Evolutionary conservation across 1,140 invertebrate genomes (phyloP).

Genomic region (Druon quercuslanigerum): DNA sequence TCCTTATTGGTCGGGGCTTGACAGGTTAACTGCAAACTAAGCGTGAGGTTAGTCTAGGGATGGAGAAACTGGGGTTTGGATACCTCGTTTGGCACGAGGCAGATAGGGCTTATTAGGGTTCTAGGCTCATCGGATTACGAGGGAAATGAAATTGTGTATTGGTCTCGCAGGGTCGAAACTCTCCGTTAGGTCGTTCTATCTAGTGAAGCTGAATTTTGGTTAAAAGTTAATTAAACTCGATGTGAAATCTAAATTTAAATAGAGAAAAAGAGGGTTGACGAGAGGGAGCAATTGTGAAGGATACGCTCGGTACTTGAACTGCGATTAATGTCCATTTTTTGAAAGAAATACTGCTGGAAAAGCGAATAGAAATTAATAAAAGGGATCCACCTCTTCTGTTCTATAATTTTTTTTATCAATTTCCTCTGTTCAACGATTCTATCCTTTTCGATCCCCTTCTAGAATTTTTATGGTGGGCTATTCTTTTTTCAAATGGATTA

Average conservation of each 20-base stretch:
- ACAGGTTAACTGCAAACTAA: conserved; percentile 21
- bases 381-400: no score
- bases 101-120: conserved; percentile 45
- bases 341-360: no score
- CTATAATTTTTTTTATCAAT: no score
- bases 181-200: not conserved
- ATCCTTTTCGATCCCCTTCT: no score
- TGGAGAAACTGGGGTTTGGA: conserved; percentile 4
- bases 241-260: conserved; percentile 10
- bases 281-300: no score
- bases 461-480: no score
- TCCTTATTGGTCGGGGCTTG: conserved; percentile 2
- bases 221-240: conserved; percentile 16
- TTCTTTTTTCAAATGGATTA: no score
- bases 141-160: conserved; percentile 46
- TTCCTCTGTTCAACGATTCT: no score
- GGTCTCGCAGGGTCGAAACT: conserved; percentile 8
- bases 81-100: conserved; percentile 11
- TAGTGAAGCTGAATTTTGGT: conserved; percentile 5
- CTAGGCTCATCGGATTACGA: conserved; percentile 34
- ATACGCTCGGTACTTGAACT: no score
- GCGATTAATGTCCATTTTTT: no score
- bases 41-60: conserved; percentile 25
- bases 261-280: not conserved
- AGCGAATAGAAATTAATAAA: no score